Evolutionary conservation across 2,888 invertebrate species (phyloP).

Genomic region (Ferrisia virgata): DNA sequence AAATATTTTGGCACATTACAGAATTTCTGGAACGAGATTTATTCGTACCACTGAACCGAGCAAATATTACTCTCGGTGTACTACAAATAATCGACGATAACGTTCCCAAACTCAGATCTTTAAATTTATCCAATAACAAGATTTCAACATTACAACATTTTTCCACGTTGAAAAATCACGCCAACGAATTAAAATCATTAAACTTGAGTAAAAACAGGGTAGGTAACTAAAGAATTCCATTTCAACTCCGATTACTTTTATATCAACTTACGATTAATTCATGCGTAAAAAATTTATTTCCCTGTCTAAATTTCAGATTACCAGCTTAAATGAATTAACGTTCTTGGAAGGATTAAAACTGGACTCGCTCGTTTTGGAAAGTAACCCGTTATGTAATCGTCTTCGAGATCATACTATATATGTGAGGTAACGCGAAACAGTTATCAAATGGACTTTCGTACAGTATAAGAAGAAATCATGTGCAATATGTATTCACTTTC

Average conservation of each 20-base stretch:
- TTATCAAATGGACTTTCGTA: neutral
- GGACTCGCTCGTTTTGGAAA: slow-evolving; percentile 72
- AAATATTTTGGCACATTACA: slow-evolving; percentile 54
- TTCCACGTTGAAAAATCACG: neutral
- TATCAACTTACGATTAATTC: no score
- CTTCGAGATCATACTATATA: slow-evolving; percentile 73
- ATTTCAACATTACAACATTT: slow-evolving; percentile 54
- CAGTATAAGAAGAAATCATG: no score
- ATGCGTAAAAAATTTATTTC: neutral
- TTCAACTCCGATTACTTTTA: neutral
- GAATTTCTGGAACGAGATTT: slow-evolving; percentile 54
- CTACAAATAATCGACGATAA: slow-evolving; percentile 77
- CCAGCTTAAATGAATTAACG: neutral
- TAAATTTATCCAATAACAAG: slow-evolving; percentile 78
- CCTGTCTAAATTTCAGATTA: neutral
- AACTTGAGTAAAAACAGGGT: slow-evolving; percentile 23
- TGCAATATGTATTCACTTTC: no score
- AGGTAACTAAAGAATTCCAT: neutral
- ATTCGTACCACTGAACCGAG: slow-evolving; percentile 73
- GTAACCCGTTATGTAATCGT: slow-evolving; percentile 76
- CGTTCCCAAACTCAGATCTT: slow-evolving; percentile 75
- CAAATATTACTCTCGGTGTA: slow-evolving; percentile 67
- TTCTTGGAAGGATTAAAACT: slow-evolving; percentile 53
- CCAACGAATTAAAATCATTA: neutral
- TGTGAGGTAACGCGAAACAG: slow-evolving; percentile 67